Conservation (phyloP, 2,888 invertebrate genomes). For the Odiellus spinosus region DNA sequence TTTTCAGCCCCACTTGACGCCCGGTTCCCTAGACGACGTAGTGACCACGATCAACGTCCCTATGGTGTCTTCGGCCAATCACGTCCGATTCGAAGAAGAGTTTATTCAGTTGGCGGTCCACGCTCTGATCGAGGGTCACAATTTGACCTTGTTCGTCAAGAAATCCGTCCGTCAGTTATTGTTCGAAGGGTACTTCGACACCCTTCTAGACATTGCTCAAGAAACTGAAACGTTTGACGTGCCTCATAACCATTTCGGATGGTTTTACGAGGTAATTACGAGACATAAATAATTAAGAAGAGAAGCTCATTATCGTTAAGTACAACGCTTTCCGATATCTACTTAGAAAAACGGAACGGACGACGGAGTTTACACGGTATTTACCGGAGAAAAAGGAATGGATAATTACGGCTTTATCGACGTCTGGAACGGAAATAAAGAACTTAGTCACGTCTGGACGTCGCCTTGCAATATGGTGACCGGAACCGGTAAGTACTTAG, state of each 20-base stretch:
- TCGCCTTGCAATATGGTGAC: slow-evolving; percentile 13
- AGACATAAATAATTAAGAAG: too few species aligned
- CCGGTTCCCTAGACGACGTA: slow-evolving; percentile 18
- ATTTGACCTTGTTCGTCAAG: slow-evolving; percentile 9
- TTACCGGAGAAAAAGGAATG: slow-evolving; percentile 47
- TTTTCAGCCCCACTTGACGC: slow-evolving; percentile 14
- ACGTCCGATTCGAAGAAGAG: background rate
- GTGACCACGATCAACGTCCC: slow-evolving; percentile 20
- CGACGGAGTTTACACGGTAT: slow-evolving; percentile 60
- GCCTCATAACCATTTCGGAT: slow-evolving; percentile 61
- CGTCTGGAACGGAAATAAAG: slow-evolving; percentile 44
- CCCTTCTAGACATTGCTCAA: slow-evolving; percentile 11
- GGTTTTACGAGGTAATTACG: slow-evolving; percentile 55
- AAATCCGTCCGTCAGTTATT: slow-evolving; percentile 15
- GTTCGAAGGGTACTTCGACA: slow-evolving; percentile 20
- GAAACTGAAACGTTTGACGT: slow-evolving; percentile 25
- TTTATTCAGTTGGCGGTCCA: background rate
- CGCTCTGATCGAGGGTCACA: background rate
- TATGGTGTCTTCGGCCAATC: slow-evolving; percentile 7
- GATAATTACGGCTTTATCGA: slow-evolving; percentile 49
- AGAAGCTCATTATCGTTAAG: too few species aligned
- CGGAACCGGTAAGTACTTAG: slow-evolving; percentile 10
- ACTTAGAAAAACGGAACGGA: slow-evolving; percentile 56
- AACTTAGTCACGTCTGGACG: slow-evolving; percentile 5
- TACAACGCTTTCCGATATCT: background rate